phyloP scores from a whole-genome alignment of 30 jellyfish, hydroid and myxozoan species.

The Aurelia coerulea region DNA sequence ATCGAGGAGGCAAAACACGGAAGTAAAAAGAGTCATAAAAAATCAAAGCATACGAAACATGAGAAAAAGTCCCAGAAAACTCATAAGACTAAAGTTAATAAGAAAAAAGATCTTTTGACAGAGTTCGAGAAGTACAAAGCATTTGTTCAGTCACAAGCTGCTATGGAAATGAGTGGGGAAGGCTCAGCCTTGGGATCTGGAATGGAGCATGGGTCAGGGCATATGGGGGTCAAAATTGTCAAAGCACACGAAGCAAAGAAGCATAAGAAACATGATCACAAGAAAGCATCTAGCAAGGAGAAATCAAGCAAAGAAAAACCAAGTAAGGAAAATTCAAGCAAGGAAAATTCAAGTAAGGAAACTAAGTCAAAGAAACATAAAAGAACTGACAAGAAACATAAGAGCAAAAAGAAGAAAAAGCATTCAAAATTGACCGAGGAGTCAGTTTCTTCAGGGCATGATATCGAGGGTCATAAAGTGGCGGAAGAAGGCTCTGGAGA shows the following conservation, averaged over 20 bases:
- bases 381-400: background rate
- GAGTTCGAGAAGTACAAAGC: slow-evolving; percentile 63
- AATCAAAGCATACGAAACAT: background rate
- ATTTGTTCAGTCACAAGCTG: slow-evolving; percentile 42
- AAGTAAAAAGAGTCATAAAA: slow-evolving; percentile 5
- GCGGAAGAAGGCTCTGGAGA: slow-evolving; percentile 30
- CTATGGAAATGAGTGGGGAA: slow-evolving; percentile 38
- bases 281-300: background rate
- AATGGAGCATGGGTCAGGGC: background rate
- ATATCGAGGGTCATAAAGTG: background rate
- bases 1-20: background rate
- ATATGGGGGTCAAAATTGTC: background rate
- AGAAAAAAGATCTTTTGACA: slow-evolving; percentile 28
- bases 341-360: background rate
- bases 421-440: slow-evolving; percentile 17
- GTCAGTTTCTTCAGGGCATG: slow-evolving; percentile 8
- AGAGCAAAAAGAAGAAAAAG: slow-evolving; percentile 11
- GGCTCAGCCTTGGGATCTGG: slow-evolving; percentile 15
- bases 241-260: slow-evolving; percentile 15
- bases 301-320: background rate
- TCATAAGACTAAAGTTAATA: background rate
- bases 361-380: slow-evolving; percentile 1
- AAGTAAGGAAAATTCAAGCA: background rate
- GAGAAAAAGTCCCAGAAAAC: background rate
- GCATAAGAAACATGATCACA: background rate